Evolutionary conservation across 2,113 vertebrate species (phyloP).

Genomic region (Nesoenas mayeri): DNA sequence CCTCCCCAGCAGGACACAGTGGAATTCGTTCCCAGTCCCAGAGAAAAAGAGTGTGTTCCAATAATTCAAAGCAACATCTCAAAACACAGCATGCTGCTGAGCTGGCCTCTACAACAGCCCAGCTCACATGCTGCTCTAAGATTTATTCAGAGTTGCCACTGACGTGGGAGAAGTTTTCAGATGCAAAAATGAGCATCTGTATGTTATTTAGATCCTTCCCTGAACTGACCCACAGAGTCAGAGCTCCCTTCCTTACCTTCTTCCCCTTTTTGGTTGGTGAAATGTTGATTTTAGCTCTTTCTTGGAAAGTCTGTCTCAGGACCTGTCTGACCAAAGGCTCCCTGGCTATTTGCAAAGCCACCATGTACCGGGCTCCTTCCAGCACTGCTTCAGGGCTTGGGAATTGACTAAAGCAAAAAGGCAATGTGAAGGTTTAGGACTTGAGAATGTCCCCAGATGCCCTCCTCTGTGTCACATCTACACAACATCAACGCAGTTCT

Average conservation of each 20-base stretch:
- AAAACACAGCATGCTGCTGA: neutral
- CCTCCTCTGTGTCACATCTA: neutral
- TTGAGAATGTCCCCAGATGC: neutral
- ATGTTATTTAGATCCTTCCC: neutral
- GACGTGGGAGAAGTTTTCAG: neutral
- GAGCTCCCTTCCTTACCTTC: constrained; percentile 79
- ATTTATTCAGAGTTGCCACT: neutral
- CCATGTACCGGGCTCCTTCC: constrained; percentile 98
- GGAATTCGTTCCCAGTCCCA: neutral
- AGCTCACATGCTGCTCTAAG: neutral
- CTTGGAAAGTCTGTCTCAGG: constrained; percentile 95
- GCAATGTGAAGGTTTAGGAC: neutral
- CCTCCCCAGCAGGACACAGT: constrained; percentile 28
- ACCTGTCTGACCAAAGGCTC: constrained; percentile 97
- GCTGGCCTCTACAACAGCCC: neutral
- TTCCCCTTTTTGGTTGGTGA: constrained; percentile 96
- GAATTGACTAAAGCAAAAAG: constrained; percentile 83
- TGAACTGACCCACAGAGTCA: neutral
- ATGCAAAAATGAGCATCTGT: neutral
- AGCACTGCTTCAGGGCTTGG: constrained; percentile 89
- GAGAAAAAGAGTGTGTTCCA: neutral
- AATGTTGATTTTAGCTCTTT: constrained; percentile 96
- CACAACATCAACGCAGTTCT: neutral
- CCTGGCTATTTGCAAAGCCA: constrained; percentile 95
- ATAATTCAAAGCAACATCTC: neutral